Evolutionary conservation across 2,888 invertebrate species (phyloP), one percentile per base, ranked within the genome.

Genomic region (Rhabditophanes sp.): DNA sequence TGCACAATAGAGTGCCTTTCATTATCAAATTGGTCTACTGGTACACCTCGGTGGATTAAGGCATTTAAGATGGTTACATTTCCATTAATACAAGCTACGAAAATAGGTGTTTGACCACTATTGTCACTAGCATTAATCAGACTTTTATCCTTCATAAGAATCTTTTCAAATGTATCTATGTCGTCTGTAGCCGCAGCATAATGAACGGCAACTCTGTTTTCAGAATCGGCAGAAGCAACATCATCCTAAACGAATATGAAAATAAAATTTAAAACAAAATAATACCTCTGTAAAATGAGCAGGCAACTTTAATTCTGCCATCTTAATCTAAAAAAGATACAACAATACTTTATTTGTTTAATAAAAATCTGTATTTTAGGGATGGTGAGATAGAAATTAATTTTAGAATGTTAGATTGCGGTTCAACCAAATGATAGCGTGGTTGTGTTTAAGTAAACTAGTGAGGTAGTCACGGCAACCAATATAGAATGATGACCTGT

Each of bases 1-100:
- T 96, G 93, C 7, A 90, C 79, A 27, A 83, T 80, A 2, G 87
- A 83, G 67, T 93, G 93, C 40, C 81, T 79, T 66, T 93, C 90
- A 57, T 80, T 78, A 68, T 96, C 93, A 48, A 80, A 75, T 27
- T 82, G 79, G 67, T 80, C 79, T 46, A 88, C 78, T 63, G 87
- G 80, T 6, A 87, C 87, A 24, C 82, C 81, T 18, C 28, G 44
- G 25, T 82, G 79, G 33, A 88, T 71, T 36, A 93, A 73, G 40
- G 82, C 78, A 54, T 80, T 80, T 42, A 85, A 79, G 49, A 83
- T 73, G 12, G 80, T 78, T 56, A 79, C 76, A 66, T 83, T 82
- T 31, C 87, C 87, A 46, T 83, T 82, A 63, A 87, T 87, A 42
- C 87, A 85, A 17, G 90, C 87, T 58, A 90, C 75, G 69, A 90